Base-by-base conservation (phyloP, 2,113 vertebrate genomes). In the Phoxinus phoxinus region DNA sequence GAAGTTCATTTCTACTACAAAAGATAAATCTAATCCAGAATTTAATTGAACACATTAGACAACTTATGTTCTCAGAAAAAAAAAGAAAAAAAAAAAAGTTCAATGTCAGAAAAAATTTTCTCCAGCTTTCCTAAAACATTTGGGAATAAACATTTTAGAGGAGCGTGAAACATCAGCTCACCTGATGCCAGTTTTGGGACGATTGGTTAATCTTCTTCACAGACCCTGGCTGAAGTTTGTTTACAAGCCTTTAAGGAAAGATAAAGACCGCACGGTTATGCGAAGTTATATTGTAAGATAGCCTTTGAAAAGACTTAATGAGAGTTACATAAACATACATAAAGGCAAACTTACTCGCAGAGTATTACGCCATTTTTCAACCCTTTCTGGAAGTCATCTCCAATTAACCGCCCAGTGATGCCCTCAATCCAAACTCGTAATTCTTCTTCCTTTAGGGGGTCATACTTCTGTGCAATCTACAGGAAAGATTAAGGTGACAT, bases 391-490 rank as follows among this genome's bases (percentile, higher is more conserved):
- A 99, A 99, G 89, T 99, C 97, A 0, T 95, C 91, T 13, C 96
- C 97, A 0, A 99, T 96, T 44, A 92, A 8, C 9, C 88, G 87
- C 19, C 96, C 96, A 0, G 97, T 98, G 80, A 96, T 88, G 0
- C 94, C 96, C 85, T 98, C 96, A 0, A 99, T 99, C 97, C 98
- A 99, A 4, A 92, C 71, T 81, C 96, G 92, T 81, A 99, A 94
- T 89, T 99, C 97, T 0, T 94, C 95, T 88, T 99, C 98, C 83
- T 95, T 98, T 92, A 97, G 97, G 0, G 89, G 87, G 88, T 99
- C 97, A 0, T 99, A 99, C 77, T 99, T 99, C 93, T 97, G 96
- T 59, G 95, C 96, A 0, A 99, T 97, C 98, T 99, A 92, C 48
- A 59, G 51, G 3, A 23, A 78, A 44, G 8, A 19, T 56, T 3